Conservation (phyloP, 1,140 invertebrate genomes). For the Lycorma delicatula region DNA sequence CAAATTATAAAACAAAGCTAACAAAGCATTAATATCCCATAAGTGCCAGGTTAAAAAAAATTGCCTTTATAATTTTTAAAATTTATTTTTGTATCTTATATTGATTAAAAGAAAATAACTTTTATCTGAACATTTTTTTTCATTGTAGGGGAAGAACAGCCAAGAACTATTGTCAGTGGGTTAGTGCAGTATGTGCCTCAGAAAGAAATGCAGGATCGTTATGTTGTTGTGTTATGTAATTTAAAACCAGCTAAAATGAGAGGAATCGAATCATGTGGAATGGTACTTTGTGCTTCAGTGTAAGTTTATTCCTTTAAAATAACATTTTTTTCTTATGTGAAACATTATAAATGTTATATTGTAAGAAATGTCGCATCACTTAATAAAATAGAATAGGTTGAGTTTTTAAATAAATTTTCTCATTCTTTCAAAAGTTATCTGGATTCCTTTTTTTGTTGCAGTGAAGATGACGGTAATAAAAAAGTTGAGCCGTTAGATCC, state of each 20-base stretch:
- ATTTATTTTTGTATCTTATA: no score
- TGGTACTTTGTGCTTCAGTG: constrained; percentile 86
- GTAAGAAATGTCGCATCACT: background rate
- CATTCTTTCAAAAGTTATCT: background rate
- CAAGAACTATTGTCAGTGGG: constrained; percentile 74
- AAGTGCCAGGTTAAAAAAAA: no score
- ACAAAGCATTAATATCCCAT: no score
- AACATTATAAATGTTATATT: background rate
- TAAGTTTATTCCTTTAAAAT: constrained; percentile 37
- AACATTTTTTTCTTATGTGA: background rate
- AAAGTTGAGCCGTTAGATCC: constrained; percentile 77
- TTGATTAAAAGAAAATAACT: no score
- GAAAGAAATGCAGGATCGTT: constrained; percentile 75
- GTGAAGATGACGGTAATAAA: constrained; percentile 50
- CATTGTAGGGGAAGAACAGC: constrained; percentile 44
- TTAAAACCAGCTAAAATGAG: constrained; percentile 89
- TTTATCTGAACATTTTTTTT: no score
- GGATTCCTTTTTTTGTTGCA: constrained; percentile 29
- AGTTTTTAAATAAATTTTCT: background rate
- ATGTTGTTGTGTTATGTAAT: constrained; percentile 88
- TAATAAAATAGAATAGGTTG: background rate
- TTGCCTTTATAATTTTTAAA: no score
- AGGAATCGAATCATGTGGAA: constrained; percentile 79
- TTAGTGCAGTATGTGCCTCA: constrained; percentile 82
- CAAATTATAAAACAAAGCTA: no score